Base-by-base conservation (phyloP, 2,888 invertebrate genomes). In the Scrobipalpa costella region DNA sequence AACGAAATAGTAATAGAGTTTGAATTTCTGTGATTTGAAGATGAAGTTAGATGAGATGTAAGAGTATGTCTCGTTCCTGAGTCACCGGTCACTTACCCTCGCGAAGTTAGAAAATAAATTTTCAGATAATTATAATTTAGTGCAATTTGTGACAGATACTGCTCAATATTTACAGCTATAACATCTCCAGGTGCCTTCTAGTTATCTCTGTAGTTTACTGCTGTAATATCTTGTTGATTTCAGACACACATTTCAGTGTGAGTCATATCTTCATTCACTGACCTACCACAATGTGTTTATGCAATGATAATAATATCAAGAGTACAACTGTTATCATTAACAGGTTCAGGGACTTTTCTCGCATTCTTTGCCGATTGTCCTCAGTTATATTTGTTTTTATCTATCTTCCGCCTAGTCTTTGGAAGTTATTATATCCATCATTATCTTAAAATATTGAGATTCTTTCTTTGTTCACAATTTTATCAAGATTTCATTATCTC, bases 81-180 rank as follows among this genome's bases (percentile, higher is more conserved):
- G 73, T 85, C 86, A 85, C 73, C 83, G 85, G 85, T 86, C 85
- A 81, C 83, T 85, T 86, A 86, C 85, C 85, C 84, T 82, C 76
- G 76, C 79, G 75, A 69, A 73, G 81, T 77, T 74, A 75, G 79
- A 80, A 85, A 84, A 84, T 83, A 81, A 73, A 78, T 78, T 74
- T 79, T 74, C 73, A 72, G 73, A 76, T 75, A 75, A 74, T 65
- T 63, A 60, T 60, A 55, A 60, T 52, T 63, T 63, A 63, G 40
- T 47, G 36, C 47, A 7, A 57, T 15, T 33, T 33, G 55, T 13
- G 33, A 21, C 33, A 50, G 50, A 50, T 50, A 50, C 7, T 2
- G 21, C 9, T 50, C 9, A 21, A 50, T 19, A 21, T 50, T 52
- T 52, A 52, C 34, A 7, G 13, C 27, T 33, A 13, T 55, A 9